Conservation (phyloP, 2,888 invertebrate genomes). For the Agonopterix arenella region DNA sequence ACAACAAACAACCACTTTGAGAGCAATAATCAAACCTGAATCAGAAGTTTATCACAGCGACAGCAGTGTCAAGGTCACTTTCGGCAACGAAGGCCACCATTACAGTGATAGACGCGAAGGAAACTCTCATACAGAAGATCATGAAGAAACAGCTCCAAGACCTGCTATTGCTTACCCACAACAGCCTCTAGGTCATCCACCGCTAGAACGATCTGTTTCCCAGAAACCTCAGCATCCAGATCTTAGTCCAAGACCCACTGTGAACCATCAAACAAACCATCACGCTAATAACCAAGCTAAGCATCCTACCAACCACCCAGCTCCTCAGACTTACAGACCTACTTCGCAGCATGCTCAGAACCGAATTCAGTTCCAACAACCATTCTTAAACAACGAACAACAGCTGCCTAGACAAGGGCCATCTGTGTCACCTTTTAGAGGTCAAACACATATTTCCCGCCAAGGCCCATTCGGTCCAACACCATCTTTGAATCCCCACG, state of each 20-base stretch:
- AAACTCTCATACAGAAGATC: constrained; percentile 45
- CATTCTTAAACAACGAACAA: constrained; percentile 55
- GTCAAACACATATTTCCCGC: constrained; percentile 39
- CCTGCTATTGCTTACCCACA: constrained; percentile 77
- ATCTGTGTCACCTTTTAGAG: constrained; percentile 55
- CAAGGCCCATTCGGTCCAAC: constrained; percentile 51
- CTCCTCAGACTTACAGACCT: constrained; percentile 39
- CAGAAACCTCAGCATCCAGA: neutral
- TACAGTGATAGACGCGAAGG: constrained; percentile 55
- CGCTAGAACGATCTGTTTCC: constrained; percentile 5
- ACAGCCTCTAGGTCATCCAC: constrained; percentile 40
- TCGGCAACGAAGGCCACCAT: constrained; percentile 80
- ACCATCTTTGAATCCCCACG: constrained; percentile 38
- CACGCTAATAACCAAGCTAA: neutral
- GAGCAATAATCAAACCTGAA: constrained; percentile 91
- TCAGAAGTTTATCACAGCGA: constrained; percentile 89
- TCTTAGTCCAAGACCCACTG: neutral
- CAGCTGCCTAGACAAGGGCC: constrained; percentile 64
- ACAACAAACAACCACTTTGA: constrained; percentile 84
- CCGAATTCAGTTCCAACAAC: constrained; percentile 66
- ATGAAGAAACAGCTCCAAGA: constrained; percentile 80
- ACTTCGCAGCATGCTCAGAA: constrained; percentile 55
- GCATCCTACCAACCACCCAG: constrained; percentile 25
- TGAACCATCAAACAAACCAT: neutral
- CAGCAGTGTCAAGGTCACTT: constrained; percentile 88